Evolutionary conservation across 1,140 invertebrate species (phyloP), one percentile per base, ranked within the genome.

Genomic region (Lordiphosa clarofinis): DNA sequence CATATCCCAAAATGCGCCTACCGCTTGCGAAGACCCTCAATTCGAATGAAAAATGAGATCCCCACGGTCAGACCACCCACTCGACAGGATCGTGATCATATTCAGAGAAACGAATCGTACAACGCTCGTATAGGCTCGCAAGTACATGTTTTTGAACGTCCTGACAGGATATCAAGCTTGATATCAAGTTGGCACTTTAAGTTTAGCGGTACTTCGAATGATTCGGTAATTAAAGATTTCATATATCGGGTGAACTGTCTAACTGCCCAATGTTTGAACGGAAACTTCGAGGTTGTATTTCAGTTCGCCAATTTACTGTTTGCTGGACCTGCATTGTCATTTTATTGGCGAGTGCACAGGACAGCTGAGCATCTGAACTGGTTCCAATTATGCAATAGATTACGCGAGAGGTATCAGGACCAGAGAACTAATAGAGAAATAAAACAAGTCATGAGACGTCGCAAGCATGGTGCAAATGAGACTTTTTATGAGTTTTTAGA

Each of bases 261-360:
- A 4, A 21, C 21, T 4, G 21, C 21, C 21, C 21, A 21, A 21
- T 35, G 28, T 33, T 13, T 47, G 4, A 47, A 47, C 33, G 44
- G 44, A 5, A 52, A 52, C 11, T 39, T 39, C n/a, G 4, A 6
- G 9, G 15, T 38, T 4, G 4, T 52, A 5, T 5, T 15, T 19
- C 37, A 52, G 5, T 40, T 52, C 9, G 48, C 19, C 9, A 6
- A 38, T 12, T 36, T 52, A n/a, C n/a, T 52, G 7, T 38, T 52
- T 10, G 10, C 48, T 15, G 35, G 19, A 11, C 15, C 35, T 21
- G 35, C 48, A 8, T 7, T 44, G 2, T 46, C 35, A 10, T 55
- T 43, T 38, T 46, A 43, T n/a, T 55, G 31, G 53, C 40, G 40
- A 4, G 33, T 56, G 6, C 53, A 47, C 24, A 46, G 33, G n/a